Evolutionary conservation across 2,888 invertebrate species (phyloP), one percentile per base, ranked within the genome.

Genomic region (Thereva unica): DNA sequence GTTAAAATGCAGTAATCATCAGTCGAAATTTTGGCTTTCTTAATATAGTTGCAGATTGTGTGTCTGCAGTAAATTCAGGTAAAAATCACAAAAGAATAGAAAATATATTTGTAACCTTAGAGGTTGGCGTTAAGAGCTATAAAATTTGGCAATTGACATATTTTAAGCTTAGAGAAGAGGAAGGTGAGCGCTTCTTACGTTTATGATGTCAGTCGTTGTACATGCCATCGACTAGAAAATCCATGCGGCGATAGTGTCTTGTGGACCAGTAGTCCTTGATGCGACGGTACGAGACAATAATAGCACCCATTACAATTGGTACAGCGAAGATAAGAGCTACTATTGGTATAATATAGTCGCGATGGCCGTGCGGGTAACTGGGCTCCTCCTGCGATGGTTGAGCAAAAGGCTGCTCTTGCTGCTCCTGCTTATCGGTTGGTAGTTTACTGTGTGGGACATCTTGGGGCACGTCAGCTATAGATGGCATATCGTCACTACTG

Each of bases 221-320:
- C 90, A 93, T 92, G 74, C 93, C 93, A 80, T 93, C 93, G 66
- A 93, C 89, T 9, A 93, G 84, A 76, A 91, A 93, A 80, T 93
- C 93, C 92, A 93, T 93, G 77, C 92, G 84, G 70, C 90, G 86
- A 75, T 93, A 93, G 79, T 93, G 92, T 72, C 93, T 85, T 71
- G 92, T 90, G 73, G 89, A 88, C 92, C 93, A 93, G 77, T 91
- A 91, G 76, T 93, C 92, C 72, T 87, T 84, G n/a, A 91, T 88
- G 71, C 87, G 83, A 72, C 87, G 87, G 77, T 89, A 83, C 67
- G 88, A 87, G 12, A 88, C 84, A 55, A 89, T 82, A 53, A 89
- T 84, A 45, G 88, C 86, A 72, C 92, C 86, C 77, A 92, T 83
- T 35, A 77, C 71, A 6, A 80, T 71, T 5, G 92, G 92, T 57